These are phyloP conservation scores for Aythya baeri DNA, from an alignment of 2,113 vertebrate species.

Conservation along the genomic window DNA sequence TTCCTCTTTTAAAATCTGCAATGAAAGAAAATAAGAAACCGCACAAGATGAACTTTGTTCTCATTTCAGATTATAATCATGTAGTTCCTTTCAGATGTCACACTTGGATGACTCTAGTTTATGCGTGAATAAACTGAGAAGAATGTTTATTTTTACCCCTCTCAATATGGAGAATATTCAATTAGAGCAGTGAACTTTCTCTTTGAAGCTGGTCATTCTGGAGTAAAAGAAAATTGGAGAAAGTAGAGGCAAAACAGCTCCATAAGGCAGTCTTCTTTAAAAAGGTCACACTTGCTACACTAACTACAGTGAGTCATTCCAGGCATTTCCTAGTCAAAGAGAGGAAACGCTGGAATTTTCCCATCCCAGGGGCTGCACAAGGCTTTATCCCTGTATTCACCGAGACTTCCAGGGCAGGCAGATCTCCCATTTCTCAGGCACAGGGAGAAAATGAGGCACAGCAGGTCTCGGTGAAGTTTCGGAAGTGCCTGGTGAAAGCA, in stretches of 20 bases:
- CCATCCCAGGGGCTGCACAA: background rate
- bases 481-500: background rate
- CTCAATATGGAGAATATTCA: conserved; percentile 33
- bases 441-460: background rate
- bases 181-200: conserved; percentile 21
- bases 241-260: background rate
- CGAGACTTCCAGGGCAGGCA: background rate
- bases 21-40: conserved; percentile 15
- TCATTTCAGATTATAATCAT: conserved; percentile 42
- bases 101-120: background rate
- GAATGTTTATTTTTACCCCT: conserved; percentile 48
- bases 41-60: conserved; percentile 14
- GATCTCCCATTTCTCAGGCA: background rate
- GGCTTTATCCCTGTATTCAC: background rate
- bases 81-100: conserved; percentile 27
- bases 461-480: background rate
- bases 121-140: conserved; percentile 17
- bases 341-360: background rate
- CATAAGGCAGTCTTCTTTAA: background rate
- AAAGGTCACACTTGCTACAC: background rate
- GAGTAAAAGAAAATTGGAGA: background rate
- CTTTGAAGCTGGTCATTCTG: conserved; percentile 21
- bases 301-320: conserved; percentile 8
- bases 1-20: conserved; percentile 1
- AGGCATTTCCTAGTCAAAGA: background rate